Evolutionary conservation across 2,113 vertebrate species (phyloP).

Genomic region (Megaceryle maxima): DNA sequence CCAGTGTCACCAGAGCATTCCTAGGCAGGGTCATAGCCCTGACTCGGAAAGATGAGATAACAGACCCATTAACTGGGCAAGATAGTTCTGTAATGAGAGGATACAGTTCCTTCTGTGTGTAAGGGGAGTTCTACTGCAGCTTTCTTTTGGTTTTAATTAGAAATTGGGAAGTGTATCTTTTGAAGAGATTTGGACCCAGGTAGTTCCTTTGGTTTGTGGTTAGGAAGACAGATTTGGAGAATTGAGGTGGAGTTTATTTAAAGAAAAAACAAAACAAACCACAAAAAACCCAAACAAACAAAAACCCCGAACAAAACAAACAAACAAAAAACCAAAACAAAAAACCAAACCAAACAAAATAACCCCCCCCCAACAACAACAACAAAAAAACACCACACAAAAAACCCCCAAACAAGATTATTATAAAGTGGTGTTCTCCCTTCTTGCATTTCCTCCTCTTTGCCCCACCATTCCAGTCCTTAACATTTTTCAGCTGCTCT

Average conservation of each 20-base stretch:
- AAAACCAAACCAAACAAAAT: too few species aligned
- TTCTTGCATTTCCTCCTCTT: not conserved
- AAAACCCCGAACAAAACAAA: not conserved
- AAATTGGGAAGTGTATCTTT: not conserved
- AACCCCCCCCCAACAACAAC: too few species aligned
- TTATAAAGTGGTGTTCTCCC: not conserved
- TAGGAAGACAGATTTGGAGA: not conserved
- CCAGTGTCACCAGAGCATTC: not conserved
- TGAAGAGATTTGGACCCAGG: not conserved
- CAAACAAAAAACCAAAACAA: too few species aligned
- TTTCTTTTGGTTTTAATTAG: not conserved
- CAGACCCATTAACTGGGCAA: slow-evolving; percentile 1
- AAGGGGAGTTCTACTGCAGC: not conserved
- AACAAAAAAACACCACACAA: too few species aligned
- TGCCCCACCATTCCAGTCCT: not conserved
- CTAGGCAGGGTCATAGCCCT: not conserved
- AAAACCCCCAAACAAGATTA: too few species aligned
- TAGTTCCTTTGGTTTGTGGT: not conserved
- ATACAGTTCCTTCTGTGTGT: slow-evolving; percentile 1
- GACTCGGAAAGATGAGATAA: not conserved
- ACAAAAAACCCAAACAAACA: not conserved
- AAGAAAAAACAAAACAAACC: not conserved
- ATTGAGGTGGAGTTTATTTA: not conserved
- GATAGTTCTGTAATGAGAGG: slow-evolving; percentile 38
- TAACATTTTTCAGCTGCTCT: not conserved